Base-by-base conservation (phyloP, 2,888 invertebrate genomes). In the Megamerina dolium region DNA sequence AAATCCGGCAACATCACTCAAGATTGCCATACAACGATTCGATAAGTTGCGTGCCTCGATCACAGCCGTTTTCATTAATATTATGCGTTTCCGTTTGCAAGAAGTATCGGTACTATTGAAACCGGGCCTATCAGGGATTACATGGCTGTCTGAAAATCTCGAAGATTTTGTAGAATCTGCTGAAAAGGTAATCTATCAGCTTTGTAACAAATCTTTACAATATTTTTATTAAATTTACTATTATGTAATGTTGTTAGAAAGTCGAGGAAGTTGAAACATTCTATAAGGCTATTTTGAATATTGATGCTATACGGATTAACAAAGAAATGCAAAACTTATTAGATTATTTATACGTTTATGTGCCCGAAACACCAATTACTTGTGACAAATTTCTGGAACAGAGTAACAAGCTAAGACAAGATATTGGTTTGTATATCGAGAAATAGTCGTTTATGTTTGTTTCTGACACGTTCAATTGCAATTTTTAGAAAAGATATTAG, bases 91-190 rank as follows among this genome's bases (percentile, higher is more conserved):
- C 4, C 77, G 80, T 46, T 68, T 88, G 10, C 74, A 81, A 48
- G 81, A 81, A 61, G 64, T 87, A 52, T 86, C 87, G 49, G 74
- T 77, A 38, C 78, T 81, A 0, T 80, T 90, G 50, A 79, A 82
- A 65, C 85, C 88, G 0, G 89, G 85, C 2, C 69, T 89, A 10
- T 83, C 85, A 0, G 80, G 81, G 2, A 79, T 89, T 14, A 86
- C 85, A 0, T 92, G 91, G 91, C 80, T 85, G 1, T 89, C 89
- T 0, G 75, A 86, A 54, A 82, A 83, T 37, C 50, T 66, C 3
- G 58, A 61, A 16, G 58, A 60, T 13, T 67, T 61, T 41, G 55
- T 63, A 4, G 38, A 48, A 1, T 73, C 77, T 16, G 66, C 87
- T 14, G 75, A 77, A 41, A 77, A 79, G 56, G 79, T 87, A 45